Conservation (phyloP, 2,113 vertebrate species). For the human (Homo sapiens) region GRCh38 chr13:32812001-32812500, state of each 20-base stretch:
- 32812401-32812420: slow-evolving; percentile 45
- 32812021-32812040: background rate
- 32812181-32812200: background rate
- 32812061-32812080: background rate
- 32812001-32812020: no score
- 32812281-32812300: background rate
- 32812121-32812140: background rate
- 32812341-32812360: background rate
- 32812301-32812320: background rate
- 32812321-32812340: background rate
- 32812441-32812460: slow-evolving; percentile 30
- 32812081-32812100: background rate
- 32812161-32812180: background rate
- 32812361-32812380: background rate
- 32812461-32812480: slow-evolving; percentile 6
- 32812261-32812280: background rate
- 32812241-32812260: background rate
- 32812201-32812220: background rate
- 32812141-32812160: background rate
- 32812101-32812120: background rate
- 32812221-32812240: slow-evolving; percentile 10
- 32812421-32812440: slow-evolving; percentile 49
- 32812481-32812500: slow-evolving; percentile 57
- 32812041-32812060: background rate
- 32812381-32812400: background rate